Evolutionary conservation across 2,888 invertebrate genomes (phyloP).

Genomic region (Pandemis heparana): DNA sequence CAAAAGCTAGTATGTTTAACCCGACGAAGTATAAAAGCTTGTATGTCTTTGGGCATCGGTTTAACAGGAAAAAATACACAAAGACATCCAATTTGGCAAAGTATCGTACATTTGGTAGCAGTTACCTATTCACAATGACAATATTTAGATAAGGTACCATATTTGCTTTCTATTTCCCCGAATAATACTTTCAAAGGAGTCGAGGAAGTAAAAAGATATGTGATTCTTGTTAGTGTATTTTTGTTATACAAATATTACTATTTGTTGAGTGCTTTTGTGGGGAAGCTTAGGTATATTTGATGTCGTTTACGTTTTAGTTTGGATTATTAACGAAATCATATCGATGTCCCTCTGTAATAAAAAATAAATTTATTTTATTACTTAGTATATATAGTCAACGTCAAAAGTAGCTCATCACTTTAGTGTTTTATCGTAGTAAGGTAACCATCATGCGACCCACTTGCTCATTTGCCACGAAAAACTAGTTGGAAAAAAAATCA

Average conservation of each 20-base stretch:
- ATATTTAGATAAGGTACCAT: conserved; percentile 67
- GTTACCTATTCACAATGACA: conserved; percentile 54
- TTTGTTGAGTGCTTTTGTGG: conserved; percentile 46
- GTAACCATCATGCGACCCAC: too few relatives aligned
- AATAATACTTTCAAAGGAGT: conserved; percentile 66
- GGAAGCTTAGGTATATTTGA: not conserved
- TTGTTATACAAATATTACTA: conserved; percentile 52
- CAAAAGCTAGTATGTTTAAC: conserved; percentile 8
- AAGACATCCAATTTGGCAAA: conserved; percentile 60
- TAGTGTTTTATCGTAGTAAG: too few relatives aligned
- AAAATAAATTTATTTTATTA: too few relatives aligned
- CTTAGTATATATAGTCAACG: too few relatives aligned
- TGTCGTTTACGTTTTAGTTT: conserved; percentile 15
- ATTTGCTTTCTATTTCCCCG: conserved; percentile 66
- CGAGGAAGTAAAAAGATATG: conserved; percentile 43
- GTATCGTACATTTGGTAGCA: conserved; percentile 52
- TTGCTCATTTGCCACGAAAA: too few relatives aligned
- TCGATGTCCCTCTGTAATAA: too few relatives aligned
- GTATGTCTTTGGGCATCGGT: conserved; percentile 45
- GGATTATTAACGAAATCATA: not conserved
- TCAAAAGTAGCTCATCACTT: too few relatives aligned
- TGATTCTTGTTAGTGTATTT: conserved; percentile 46
- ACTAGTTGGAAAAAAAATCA: too few relatives aligned
- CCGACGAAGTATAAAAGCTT: conserved; percentile 30
- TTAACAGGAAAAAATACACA: conserved; percentile 53